Evolutionary conservation across 2,797 vertebrate genomes (phyloP).

Genomic region (Clarias fuscus): DNA sequence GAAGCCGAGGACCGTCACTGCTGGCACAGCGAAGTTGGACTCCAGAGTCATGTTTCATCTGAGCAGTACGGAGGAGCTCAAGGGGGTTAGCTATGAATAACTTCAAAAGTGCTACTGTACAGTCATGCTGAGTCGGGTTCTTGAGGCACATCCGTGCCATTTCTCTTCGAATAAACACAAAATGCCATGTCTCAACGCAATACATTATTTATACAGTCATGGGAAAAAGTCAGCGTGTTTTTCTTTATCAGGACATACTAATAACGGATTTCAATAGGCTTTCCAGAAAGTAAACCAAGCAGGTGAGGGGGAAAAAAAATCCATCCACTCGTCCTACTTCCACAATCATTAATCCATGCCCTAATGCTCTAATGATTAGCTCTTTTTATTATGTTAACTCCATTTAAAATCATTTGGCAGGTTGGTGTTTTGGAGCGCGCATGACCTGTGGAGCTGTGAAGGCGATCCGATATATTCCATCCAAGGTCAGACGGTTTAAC

Average conservation of each 20-base stretch:
- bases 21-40: not conserved
- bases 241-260: not conserved
- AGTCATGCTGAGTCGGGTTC: not conserved
- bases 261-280: not conserved
- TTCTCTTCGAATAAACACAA: not conserved
- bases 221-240: not conserved
- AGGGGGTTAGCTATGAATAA: slow-evolving; percentile 13
- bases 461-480: too few relatives aligned
- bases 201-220: not conserved
- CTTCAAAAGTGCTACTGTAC: slow-evolving; percentile 8
- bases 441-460: too few relatives aligned
- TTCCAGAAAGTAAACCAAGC: not conserved
- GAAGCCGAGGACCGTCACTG: slow-evolving; percentile 30
- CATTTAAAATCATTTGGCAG: not conserved
- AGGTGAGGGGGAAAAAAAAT: not conserved
- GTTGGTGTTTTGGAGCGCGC: not conserved
- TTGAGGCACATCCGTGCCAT: not conserved
- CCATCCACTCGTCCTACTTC: not conserved
- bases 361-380: too few relatives aligned
- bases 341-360: not conserved
- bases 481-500: not conserved
- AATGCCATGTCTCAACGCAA: not conserved
- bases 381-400: too few relatives aligned
- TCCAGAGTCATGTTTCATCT: slow-evolving; percentile 23
- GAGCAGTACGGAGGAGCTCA: not conserved